Conservation (phyloP, 2,888 invertebrate species). For the Drosophila rubida region DNA sequence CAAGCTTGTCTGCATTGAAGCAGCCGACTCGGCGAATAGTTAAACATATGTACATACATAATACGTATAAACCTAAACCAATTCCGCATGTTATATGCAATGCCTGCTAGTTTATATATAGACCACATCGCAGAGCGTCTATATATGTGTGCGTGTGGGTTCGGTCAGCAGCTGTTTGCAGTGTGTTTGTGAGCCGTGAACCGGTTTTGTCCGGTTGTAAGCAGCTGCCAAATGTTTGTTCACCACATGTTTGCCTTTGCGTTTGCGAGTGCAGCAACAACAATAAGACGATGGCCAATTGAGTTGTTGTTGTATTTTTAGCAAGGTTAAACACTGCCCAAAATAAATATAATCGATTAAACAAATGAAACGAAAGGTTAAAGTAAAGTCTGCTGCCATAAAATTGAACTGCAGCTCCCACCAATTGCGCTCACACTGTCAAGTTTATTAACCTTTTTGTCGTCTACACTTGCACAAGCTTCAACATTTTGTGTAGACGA, state of each 20-base stretch:
- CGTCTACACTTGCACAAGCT: constrained; percentile 41
- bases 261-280: constrained; percentile 40
- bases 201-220: constrained; percentile 53
- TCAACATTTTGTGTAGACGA: constrained; percentile 24
- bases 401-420: constrained; percentile 25
- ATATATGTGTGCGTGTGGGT: constrained; percentile 19
- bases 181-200: constrained; percentile 12
- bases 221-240: constrained; percentile 65
- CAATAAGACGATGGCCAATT: constrained; percentile 21
- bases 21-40: constrained; percentile 24
- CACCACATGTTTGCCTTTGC: constrained; percentile 58
- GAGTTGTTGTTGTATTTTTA: constrained; percentile 56
- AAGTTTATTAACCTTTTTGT: constrained; percentile 73
- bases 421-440: constrained; percentile 11
- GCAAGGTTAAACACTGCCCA: constrained; percentile 62
- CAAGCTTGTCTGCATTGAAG: constrained; percentile 53
- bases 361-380: constrained; percentile 75
- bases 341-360: constrained; percentile 66
- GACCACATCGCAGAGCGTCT: constrained; percentile 17
- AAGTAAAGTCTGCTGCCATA: constrained; percentile 41
- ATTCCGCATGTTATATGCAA: constrained; percentile 42
- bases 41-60: constrained; percentile 5
- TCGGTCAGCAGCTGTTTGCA: constrained; percentile 48
- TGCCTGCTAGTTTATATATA: constrained; percentile 38
- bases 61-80: constrained; percentile 31